phyloP scores from a whole-genome alignment of 2,797 vertebrate genomes.

The Lagodon rhomboides region DNA sequence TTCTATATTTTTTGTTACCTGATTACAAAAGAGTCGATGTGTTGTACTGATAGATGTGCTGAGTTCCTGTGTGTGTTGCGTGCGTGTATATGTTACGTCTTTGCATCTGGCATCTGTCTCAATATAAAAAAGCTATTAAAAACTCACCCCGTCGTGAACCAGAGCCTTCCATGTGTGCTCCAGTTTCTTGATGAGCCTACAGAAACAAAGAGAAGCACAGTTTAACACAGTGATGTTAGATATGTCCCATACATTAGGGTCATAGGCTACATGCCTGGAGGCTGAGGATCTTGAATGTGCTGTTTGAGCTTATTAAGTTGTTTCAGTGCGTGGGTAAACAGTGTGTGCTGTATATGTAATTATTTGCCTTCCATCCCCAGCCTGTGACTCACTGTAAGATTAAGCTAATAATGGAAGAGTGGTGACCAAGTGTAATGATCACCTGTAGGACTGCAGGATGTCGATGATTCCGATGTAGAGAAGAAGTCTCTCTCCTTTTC shows the following conservation, averaged over 20 bases:
- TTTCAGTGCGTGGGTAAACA: background rate
- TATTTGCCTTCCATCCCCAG: conserved; percentile 3
- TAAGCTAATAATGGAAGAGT: background rate
- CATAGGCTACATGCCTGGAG: background rate
- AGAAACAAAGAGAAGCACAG: conserved; percentile 38
- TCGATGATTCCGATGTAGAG: conserved; percentile 97
- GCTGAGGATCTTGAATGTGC: conserved; percentile 7
- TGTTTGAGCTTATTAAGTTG: background rate
- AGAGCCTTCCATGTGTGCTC: conserved; percentile 99
- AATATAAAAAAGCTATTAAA: conserved; percentile 13
- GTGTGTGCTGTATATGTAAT: too few relatives aligned
- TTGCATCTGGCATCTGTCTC: conserved; percentile 1
- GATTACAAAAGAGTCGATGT: background rate
- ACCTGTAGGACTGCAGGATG: conserved; percentile 98
- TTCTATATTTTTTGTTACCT: background rate
- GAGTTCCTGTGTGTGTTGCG: background rate
- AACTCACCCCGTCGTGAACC: conserved; percentile 96
- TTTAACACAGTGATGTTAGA: conserved; percentile 24
- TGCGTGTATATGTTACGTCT: background rate
- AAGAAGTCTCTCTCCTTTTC: conserved; percentile 94
- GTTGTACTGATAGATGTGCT: background rate
- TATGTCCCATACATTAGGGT: conserved; percentile 14
- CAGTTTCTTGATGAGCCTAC: conserved; percentile 98
- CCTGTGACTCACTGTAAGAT: background rate
- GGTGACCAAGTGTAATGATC: background rate